phyloP scores from a whole-genome alignment of 2,888 invertebrate species.

The Drosophila paranaensis region DNA sequence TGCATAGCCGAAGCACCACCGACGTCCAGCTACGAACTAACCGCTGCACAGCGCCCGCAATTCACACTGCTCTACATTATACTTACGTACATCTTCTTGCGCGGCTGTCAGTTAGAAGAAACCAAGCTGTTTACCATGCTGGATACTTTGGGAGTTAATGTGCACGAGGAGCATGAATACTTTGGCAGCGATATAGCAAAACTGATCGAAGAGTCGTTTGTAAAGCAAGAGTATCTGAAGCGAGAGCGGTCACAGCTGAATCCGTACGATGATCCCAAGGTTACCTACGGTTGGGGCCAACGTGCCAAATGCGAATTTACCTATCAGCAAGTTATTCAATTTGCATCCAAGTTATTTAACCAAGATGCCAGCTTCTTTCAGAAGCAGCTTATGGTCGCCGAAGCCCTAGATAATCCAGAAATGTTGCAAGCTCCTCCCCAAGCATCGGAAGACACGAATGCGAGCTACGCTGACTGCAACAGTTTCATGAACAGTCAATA shows the following conservation, averaged over 20 bases:
- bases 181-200: constrained; percentile 54
- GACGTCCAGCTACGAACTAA: constrained; percentile 53
- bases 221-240: constrained; percentile 58
- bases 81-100: constrained; percentile 65
- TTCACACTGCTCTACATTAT: constrained; percentile 53
- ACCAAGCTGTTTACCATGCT: constrained; percentile 49
- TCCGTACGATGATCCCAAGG: constrained; percentile 54
- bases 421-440: neutral
- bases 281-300: constrained; percentile 52
- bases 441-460: neutral
- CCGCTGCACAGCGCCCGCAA: constrained; percentile 47
- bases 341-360: constrained; percentile 48
- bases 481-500: constrained; percentile 2
- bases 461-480: constrained; percentile 1
- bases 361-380: constrained; percentile 42
- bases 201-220: constrained; percentile 62
- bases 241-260: constrained; percentile 53
- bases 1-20: constrained; percentile 49
- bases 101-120: constrained; percentile 57
- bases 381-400: constrained; percentile 48
- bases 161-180: constrained; percentile 63
- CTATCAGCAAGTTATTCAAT: constrained; percentile 46
- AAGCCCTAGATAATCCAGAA: constrained; percentile 27
- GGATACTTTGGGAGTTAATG: constrained; percentile 28
- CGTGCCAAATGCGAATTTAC: constrained; percentile 59